Base-by-base conservation (phyloP, 2,113 vertebrate genomes). In the Nettapus auritus region DNA sequence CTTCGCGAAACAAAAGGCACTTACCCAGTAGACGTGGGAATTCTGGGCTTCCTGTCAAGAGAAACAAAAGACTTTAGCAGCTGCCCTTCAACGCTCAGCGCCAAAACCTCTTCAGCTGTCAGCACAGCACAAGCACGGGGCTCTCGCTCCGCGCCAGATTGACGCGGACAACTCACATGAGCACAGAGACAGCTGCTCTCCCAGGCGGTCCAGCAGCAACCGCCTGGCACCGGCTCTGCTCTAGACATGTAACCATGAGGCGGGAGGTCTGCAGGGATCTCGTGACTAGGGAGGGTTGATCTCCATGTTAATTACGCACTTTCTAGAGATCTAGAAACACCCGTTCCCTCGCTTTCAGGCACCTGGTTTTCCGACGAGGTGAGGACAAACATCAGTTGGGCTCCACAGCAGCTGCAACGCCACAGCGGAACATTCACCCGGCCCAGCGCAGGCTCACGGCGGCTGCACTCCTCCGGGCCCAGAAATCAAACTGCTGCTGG, bases 1-100 rank as follows among this genome's bases (percentile, higher is more conserved):
- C 57, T 87, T 36, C 0, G 0, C n/a, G 63, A 69, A 64, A 94
- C 64, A 88, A 82, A 94, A 96, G 22, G 83, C 85, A 98, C 99
- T 99, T 96, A 99, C 99, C 99, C 99, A 99, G 91, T 99, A 99
- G 53, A 99, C 99, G 5, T 99, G 99, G 44, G 99, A 99, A 97
- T 99, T 99, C 97, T 99, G 99, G 88, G 99, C 99, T 98, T 99
- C 99, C 99, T 99, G 96, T 91, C 84, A 94, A 96, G 59, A 93
- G 76, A 96, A 94, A 97, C 22, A 97, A 90, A 92, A 96, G 87
- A 96, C n/a, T 87, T 94, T 94, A 92, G 95, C 93, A 76, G 92
- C 59, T 95, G 76, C 50, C 70, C 83, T 67, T 67, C 52, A 55
- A 84, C 0, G 8, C 5, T 25, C 22, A 8, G 77, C 1, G 31